Percentiles rank a stretch among this genome's conserved stretches.
phyloP scores from a whole-genome alignment of 2,113 vertebrate species.

The Lasiurus borealis region DNA sequence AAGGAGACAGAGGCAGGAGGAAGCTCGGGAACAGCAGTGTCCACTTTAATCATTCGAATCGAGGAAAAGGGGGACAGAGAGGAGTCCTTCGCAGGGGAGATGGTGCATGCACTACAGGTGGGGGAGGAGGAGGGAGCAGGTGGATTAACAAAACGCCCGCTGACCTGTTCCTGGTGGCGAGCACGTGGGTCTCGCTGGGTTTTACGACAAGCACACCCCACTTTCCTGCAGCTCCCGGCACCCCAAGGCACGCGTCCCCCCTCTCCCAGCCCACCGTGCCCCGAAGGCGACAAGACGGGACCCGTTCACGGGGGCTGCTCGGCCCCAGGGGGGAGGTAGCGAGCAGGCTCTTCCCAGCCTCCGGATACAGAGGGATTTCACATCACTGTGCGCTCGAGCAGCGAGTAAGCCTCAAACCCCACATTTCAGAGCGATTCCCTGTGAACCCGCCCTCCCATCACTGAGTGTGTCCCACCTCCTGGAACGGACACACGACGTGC shows the following conservation, averaged over 20 bases:
- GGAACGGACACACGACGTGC: neutral
- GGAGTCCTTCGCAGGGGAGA: conserved; percentile 37
- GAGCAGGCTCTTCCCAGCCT: conserved; percentile 27
- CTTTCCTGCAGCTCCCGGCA: conserved; percentile 3
- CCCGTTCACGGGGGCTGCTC: neutral
- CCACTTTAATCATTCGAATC: conserved; percentile 78
- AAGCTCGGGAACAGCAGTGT: conserved; percentile 29
- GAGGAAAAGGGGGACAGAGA: conserved; percentile 62
- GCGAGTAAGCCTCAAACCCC: conserved; percentile 20
- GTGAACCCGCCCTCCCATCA: neutral
- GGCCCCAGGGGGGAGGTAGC: neutral
- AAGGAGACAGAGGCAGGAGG: conserved; percentile 45
- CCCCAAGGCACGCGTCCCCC: conserved; percentile 15
- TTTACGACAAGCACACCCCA: conserved; percentile 18
- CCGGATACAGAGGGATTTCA: neutral
- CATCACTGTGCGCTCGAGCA: conserved; percentile 49
- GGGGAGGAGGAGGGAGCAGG: neutral
- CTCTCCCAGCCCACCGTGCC: neutral
- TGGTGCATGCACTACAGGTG: conserved; percentile 62
- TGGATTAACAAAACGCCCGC: no score
- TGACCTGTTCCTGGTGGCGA: no score
- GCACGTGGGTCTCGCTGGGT: conserved; percentile 35
- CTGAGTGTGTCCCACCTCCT: neutral
- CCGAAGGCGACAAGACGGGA: neutral
- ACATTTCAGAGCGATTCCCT: conserved; percentile 24